These are phyloP conservation scores for Lepilemur septentrionalis DNA, from an alignment of 2,797 vertebrate species.

Conservation along the genomic window DNA sequence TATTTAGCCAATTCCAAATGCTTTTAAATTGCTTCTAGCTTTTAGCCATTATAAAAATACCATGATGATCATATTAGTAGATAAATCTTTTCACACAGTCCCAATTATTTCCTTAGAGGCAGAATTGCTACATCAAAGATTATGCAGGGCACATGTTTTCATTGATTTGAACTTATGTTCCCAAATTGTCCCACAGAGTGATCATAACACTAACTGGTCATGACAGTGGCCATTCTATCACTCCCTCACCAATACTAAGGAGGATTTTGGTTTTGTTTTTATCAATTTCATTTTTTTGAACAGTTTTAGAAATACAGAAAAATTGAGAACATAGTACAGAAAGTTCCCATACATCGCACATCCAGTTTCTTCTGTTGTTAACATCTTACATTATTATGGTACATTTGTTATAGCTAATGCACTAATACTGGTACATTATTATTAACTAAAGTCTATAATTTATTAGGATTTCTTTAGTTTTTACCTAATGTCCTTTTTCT, in stretches of 20 bases:
- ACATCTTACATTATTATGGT: background rate
- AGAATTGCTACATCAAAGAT: background rate
- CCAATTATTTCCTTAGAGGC: background rate
- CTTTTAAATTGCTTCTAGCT: background rate
- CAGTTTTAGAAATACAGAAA: constrained; percentile 12
- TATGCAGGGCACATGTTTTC: background rate
- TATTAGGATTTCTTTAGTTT: background rate
- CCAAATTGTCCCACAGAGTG: background rate
- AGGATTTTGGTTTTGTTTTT: background rate
- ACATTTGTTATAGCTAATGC: background rate
- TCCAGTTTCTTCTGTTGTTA: background rate
- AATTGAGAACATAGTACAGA: background rate
- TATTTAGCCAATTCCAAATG: constrained; percentile 8
- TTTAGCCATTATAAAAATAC: constrained; percentile 16
- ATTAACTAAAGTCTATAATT: background rate
- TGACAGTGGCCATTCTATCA: background rate
- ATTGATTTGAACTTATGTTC: background rate
- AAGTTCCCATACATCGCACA: background rate
- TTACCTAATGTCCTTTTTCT: background rate
- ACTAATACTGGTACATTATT: background rate
- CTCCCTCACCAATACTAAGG: background rate
- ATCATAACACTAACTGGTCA: background rate
- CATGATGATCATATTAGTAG: background rate
- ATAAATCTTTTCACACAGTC: background rate
- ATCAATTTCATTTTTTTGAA: constrained; percentile 21